Conservation (phyloP, 1,140 invertebrate species). For the Muscidifurax raptorellus region DNA sequence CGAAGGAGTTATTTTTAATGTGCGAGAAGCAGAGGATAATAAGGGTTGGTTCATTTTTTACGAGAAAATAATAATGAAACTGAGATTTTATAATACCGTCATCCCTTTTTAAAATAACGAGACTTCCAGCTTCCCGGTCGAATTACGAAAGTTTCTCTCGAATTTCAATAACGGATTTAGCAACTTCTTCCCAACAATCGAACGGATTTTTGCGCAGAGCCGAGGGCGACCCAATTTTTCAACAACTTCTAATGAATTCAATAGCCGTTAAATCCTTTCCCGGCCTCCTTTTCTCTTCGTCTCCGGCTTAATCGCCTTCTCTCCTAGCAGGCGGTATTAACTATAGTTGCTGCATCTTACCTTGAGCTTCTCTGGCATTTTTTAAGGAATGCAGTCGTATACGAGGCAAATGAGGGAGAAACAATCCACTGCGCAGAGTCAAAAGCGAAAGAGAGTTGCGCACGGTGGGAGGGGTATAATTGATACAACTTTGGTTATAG, state of each 20-base stretch:
- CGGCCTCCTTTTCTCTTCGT: not conserved
- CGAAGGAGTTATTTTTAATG: too few relatives aligned
- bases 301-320: constrained; percentile 1
- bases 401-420: constrained; percentile 28
- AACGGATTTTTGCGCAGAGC: too few relatives aligned
- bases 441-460: not conserved
- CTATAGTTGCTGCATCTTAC: not conserved
- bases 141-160: too few relatives aligned
- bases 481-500: constrained; percentile 60
- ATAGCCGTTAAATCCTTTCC: not conserved
- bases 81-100: too few relatives aligned
- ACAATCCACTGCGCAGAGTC: not conserved
- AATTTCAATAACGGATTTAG: too few relatives aligned
- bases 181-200: too few relatives aligned
- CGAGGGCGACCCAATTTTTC: not conserved
- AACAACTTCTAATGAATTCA: constrained; percentile 22
- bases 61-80: too few relatives aligned
- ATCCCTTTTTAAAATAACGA: too few relatives aligned
- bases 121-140: too few relatives aligned
- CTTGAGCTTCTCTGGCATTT: not conserved
- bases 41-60: too few relatives aligned
- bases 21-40: too few relatives aligned
- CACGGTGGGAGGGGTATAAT: constrained; percentile 50
- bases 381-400: not conserved
- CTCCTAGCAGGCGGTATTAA: not conserved